These are phyloP conservation scores for Heliornis fulica DNA, from an alignment of 2,113 vertebrate genomes.

Conservation along the genomic window DNA sequence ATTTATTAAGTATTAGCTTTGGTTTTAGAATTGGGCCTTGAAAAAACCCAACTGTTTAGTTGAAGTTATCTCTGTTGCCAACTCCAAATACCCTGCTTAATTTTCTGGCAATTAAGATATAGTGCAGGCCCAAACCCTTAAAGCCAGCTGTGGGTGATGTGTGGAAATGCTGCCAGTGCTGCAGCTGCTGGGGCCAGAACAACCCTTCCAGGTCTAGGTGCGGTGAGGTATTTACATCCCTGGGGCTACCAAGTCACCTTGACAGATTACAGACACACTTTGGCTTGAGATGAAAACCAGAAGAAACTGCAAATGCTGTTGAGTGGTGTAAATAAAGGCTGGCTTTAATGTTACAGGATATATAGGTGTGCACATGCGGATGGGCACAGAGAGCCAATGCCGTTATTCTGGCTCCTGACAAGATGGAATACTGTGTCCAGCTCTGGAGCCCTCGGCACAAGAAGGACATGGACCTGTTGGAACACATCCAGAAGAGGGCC, in stretches of 20 bases:
- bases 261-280: fast-evolving
- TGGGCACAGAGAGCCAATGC: fast-evolving
- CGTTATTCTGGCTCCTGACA: fast-evolving
- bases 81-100: neutral
- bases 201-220: neutral
- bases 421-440: neutral
- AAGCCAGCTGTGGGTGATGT: fast-evolving
- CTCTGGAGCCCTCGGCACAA: no score
- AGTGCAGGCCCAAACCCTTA: neutral
- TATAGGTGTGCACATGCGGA: fast-evolving
- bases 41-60: neutral
- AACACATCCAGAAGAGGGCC: no score
- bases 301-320: neutral
- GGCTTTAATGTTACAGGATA: fast-evolving
- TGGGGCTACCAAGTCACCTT: neutral
- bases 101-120: neutral
- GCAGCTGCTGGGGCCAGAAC: neutral
- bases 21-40: neutral
- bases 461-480: no score
- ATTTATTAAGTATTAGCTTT: neutral
- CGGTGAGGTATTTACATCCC: fast-evolving
- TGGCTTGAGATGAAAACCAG: neutral
- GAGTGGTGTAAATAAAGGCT: neutral
- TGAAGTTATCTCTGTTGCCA: neutral
- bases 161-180: neutral